Conservation (phyloP, 2,113 vertebrate genomes). For the Rhadina sibilatrix region DNA sequence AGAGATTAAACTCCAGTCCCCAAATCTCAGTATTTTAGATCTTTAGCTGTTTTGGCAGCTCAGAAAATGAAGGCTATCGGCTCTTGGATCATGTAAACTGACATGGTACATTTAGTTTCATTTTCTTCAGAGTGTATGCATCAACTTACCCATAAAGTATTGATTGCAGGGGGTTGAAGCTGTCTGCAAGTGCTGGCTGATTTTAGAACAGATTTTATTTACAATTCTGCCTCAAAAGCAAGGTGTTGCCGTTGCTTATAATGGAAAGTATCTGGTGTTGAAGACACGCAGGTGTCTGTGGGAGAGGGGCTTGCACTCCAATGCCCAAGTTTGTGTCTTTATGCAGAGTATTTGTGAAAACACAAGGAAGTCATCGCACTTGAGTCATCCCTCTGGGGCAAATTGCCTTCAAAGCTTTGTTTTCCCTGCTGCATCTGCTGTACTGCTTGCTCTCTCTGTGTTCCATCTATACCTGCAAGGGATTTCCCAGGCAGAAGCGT, state of each 20-base stretch:
- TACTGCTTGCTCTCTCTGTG: not conserved
- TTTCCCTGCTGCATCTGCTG: not conserved
- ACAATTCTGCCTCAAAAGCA: not conserved
- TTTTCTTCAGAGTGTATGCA: not conserved
- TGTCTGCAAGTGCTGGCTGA: not conserved
- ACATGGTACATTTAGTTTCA: not conserved
- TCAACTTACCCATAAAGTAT: slow-evolving; percentile 20
- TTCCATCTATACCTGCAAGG: not conserved
- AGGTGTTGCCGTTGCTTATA: not conserved
- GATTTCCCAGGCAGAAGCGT: not conserved
- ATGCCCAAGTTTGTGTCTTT: not conserved
- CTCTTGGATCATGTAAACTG: slow-evolving; percentile 41
- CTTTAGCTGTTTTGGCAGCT: not conserved
- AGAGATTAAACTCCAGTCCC: not conserved
- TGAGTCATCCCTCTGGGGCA: not conserved
- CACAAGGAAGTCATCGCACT: not conserved
- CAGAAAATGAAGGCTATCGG: not conserved
- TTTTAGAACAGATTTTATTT: not conserved
- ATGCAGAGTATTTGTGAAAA: not conserved
- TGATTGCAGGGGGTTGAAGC: not conserved
- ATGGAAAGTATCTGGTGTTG: not conserved
- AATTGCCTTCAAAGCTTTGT: not conserved
- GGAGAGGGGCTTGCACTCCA: not conserved
- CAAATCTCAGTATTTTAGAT: not conserved
- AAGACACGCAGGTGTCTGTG: not conserved